These are phyloP conservation scores for Apocheima hispidaria DNA, from an alignment of 2,888 invertebrate species.

Conservation along the genomic window DNA sequence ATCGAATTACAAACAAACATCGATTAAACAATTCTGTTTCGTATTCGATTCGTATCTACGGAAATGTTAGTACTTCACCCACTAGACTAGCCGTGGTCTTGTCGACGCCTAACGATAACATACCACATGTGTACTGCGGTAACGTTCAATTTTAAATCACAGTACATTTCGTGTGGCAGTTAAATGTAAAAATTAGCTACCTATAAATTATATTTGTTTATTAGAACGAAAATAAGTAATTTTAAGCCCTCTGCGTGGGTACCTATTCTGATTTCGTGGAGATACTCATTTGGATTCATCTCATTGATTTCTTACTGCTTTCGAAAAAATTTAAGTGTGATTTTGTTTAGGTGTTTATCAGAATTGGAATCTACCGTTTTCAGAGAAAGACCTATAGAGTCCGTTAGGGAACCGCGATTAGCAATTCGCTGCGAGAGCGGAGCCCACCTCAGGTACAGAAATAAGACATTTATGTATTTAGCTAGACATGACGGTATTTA, in stretches of 20 bases:
- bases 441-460: conserved; percentile 16
- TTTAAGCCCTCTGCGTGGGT: conserved; percentile 9
- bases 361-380: conserved; percentile 30
- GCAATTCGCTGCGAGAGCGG: conserved; percentile 3
- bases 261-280: conserved; percentile 22
- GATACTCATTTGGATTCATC: not conserved
- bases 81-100: too few species aligned
- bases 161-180: conserved; percentile 5
- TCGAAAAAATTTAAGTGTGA: not conserved
- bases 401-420: conserved; percentile 22
- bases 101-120: too few species aligned
- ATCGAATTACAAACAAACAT: too few species aligned
- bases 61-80: too few species aligned
- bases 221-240: not conserved
- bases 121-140: too few species aligned
- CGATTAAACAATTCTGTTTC: too few species aligned
- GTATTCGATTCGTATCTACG: too few species aligned
- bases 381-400: conserved; percentile 26
- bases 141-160: not conserved
- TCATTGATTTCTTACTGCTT: not conserved
- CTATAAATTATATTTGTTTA: not conserved
- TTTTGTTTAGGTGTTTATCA: conserved; percentile 18
- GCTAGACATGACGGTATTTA: conserved; percentile 12
- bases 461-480: conserved; percentile 9
- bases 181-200: not conserved